A percentile compares a stretch with the other conserved stretches of the same genome.
Evolutionary conservation across 2,797 vertebrate genomes (phyloP).

Genomic region (Scyliorhinus canicula): DNA sequence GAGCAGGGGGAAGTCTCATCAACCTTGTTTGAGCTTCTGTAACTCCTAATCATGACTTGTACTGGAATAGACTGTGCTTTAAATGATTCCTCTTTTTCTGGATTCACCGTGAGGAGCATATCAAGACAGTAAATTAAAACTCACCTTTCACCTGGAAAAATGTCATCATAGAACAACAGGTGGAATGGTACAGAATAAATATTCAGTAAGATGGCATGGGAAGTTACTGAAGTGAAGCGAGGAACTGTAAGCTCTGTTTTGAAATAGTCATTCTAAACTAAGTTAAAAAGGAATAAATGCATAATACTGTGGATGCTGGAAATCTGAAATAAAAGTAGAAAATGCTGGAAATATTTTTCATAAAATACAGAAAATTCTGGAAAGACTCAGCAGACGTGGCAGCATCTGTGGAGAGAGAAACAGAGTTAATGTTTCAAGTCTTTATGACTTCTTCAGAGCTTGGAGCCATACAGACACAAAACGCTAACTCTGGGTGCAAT

Average conservation of each 20-base stretch:
- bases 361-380: too few species aligned
- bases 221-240: neutral
- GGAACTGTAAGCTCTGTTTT: neutral
- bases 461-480: too few species aligned
- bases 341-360: too few species aligned
- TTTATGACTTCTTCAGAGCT: too few species aligned
- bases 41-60: neutral
- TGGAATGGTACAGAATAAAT: neutral
- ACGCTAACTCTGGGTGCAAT: too few species aligned
- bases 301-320: too few species aligned
- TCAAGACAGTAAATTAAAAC: neutral
- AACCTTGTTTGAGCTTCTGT: neutral
- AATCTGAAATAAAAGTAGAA: too few species aligned
- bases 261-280: too few species aligned
- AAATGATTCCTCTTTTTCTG: neutral
- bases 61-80: neutral
- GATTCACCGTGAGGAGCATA: neutral
- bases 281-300: too few species aligned
- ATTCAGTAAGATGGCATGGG: neutral
- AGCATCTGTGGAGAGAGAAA: too few species aligned
- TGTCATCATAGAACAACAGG: neutral
- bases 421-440: too few species aligned
- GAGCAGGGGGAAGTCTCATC: neutral
- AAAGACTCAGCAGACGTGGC: too few species aligned
- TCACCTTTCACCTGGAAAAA: neutral